Base-by-base conservation (phyloP, 2,113 vertebrate genomes). In the Toxotes jaculatrix region DNA sequence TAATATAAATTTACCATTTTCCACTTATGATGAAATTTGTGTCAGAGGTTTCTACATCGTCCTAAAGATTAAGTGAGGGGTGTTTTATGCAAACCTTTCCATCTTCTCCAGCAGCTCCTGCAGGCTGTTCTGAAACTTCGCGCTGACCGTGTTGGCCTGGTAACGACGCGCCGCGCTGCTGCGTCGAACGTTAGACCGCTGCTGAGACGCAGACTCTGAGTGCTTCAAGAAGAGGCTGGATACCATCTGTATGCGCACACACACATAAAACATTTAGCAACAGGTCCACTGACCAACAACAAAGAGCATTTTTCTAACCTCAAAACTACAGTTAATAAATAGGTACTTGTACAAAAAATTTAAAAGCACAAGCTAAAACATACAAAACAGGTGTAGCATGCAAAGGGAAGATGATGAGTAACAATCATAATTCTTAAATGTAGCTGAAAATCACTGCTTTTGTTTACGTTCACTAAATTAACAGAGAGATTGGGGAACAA, bases 61-160 rank as follows among this genome's bases (percentile, higher is more conserved):
- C 5, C 23, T 23, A 12, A 14, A 65, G 32, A 53, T n/a, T 1
- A 32, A 83, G 31, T 3, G 17, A 36, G 14, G 1, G 32, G 6
- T 27, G 34, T 5, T 66, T 31, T 3, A 31, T 11, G 61, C 40
- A 77, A 60, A 99, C 98, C 97, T 97, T 91, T 97, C 96, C 95
- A 99, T 98, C 91, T 96, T 99, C 76, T 98, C 97, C 92, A 98
- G 95, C 49, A 99, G 95, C 66, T 99, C 97, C 94, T 97, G 92
- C 71, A 99, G 97, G 0, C 98, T 99, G 90, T 96, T 96, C 90
- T 99, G 98, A 91, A 99, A 99, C 91, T 96, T 98, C 13, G 97
- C 96, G 0, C 98, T 97, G 88, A 98, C 97, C 0, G 98, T 99
- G 70, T 96, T 97, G 3, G 98, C 95, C 69, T 98, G 97, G 82